phyloP scores from a whole-genome alignment of 2,888 invertebrate genomes.

The Lottia scabra region DNA sequence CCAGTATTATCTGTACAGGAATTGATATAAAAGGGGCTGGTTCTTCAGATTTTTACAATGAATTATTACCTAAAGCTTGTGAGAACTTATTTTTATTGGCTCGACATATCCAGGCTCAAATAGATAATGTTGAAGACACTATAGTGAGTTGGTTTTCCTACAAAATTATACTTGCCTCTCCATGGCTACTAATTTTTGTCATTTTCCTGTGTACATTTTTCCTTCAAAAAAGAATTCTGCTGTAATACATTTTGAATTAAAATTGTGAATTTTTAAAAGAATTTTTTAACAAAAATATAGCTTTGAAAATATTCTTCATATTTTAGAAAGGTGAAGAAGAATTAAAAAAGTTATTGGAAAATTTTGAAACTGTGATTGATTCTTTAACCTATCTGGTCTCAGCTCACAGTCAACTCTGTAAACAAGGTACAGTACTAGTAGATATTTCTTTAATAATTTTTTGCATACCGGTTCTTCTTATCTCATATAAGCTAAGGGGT shows the following conservation, averaged over 20 bases:
- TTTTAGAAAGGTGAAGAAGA: constrained; percentile 27
- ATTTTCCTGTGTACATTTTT: too few species aligned
- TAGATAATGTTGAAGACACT: constrained; percentile 10
- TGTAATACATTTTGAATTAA: too few species aligned
- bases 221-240: too few species aligned
- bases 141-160: constrained; percentile 13
- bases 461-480: too few species aligned
- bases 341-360: constrained; percentile 35
- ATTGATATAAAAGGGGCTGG: constrained; percentile 41
- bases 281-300: too few species aligned
- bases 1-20: constrained; percentile 55
- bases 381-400: constrained; percentile 49
- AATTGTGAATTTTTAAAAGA: too few species aligned
- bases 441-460: too few species aligned
- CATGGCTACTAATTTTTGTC: too few species aligned
- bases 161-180: too few species aligned
- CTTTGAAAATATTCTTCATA: constrained; percentile 3
- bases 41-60: constrained; percentile 42
- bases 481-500: too few species aligned
- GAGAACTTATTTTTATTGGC: constrained; percentile 60
- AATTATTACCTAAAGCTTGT: constrained; percentile 56
- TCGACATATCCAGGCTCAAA: constrained; percentile 56
- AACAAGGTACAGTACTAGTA: constrained; percentile 36
- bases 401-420: constrained; percentile 43
- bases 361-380: constrained; percentile 50